phyloP scores from a whole-genome alignment of 2,888 invertebrate species.

The Penaeus monodon region DNA sequence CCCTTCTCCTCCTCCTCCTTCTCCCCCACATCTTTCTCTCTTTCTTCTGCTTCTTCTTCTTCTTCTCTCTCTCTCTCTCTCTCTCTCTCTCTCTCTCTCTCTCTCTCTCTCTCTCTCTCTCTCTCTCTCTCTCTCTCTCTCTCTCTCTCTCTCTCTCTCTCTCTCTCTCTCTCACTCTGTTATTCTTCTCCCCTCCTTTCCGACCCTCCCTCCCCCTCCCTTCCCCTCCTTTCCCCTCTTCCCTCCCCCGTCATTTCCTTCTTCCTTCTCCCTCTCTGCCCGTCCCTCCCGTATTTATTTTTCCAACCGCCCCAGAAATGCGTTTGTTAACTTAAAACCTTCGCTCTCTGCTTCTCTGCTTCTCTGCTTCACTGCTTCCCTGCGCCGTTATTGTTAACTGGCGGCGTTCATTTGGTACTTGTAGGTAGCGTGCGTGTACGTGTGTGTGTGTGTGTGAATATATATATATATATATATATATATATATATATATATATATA shows the following conservation, averaged over 20 bases:
- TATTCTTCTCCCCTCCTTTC: too few relatives aligned
- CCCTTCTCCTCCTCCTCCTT: not conserved
- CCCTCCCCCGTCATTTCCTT: not conserved
- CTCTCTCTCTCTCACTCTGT: not conserved
- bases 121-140: not conserved
- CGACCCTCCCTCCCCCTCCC: not conserved
- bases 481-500: too few relatives aligned
- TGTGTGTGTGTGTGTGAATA: too few relatives aligned
- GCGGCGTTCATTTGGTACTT: too few relatives aligned
- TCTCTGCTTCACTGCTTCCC: too few relatives aligned
- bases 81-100: not conserved
- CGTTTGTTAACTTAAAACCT: not conserved
- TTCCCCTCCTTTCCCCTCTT: not conserved
- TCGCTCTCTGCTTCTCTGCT: too few relatives aligned
- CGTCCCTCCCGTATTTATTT: not conserved
- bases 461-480: too few relatives aligned
- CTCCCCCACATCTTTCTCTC: not conserved
- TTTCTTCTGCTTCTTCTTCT: not conserved
- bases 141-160: too few relatives aligned
- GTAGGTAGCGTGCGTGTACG: too few relatives aligned
- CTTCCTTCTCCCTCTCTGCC: not conserved
- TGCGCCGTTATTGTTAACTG: too few relatives aligned
- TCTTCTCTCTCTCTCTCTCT: fast-evolving
- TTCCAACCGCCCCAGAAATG: not conserved
- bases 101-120: not conserved